Conservation (phyloP, 2,797 vertebrate genomes). For the Melanotaenia boesemani region DNA sequence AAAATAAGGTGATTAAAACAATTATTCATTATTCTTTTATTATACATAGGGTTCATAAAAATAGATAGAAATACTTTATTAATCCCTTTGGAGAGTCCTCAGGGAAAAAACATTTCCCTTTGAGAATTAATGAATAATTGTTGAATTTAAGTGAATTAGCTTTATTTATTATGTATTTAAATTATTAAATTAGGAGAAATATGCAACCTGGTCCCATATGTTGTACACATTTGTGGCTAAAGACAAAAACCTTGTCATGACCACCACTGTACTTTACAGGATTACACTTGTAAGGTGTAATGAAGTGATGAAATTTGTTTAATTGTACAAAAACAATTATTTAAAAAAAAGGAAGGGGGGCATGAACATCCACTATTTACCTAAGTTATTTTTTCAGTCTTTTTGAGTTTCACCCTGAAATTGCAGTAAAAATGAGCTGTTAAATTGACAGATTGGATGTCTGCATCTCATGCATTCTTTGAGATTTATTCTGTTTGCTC, state of each 20-base stretch:
- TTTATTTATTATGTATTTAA: neutral
- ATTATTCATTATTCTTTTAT: neutral
- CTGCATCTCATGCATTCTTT: neutral
- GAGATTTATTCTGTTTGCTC: neutral
- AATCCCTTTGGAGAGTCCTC: no score
- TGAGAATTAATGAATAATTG: neutral
- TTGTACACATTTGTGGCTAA: neutral
- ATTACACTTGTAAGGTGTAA: neutral
- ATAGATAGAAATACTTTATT: no score
- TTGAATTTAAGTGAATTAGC: neutral
- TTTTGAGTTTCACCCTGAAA: neutral
- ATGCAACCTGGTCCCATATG: neutral
- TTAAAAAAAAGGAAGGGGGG: neutral
- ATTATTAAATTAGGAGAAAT: neutral
- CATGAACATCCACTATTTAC: neutral
- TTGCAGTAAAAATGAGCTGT: neutral
- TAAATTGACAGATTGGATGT: no score
- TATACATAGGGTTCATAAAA: neutral
- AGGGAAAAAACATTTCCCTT: neutral
- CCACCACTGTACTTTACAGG: neutral
- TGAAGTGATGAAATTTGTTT: neutral
- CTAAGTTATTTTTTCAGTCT: neutral
- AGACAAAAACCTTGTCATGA: neutral
- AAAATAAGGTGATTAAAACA: neutral
- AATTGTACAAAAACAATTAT: neutral